Evolutionary conservation across 2,113 vertebrate species (phyloP).

Genomic region (Crypturellus undulatus): DNA sequence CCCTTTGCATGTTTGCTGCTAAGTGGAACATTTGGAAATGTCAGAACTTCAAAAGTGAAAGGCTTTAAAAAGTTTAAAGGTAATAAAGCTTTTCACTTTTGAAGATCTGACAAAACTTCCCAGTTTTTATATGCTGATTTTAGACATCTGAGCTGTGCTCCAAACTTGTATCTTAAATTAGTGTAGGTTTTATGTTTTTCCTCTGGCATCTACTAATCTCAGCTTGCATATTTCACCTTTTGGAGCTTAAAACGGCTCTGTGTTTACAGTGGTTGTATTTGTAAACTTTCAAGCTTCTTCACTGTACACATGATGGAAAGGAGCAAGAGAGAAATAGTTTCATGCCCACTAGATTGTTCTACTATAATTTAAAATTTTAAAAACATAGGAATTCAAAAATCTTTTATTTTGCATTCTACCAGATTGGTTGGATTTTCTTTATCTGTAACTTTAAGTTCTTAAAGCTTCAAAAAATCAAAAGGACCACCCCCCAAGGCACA

Average conservation of each 20-base stretch:
- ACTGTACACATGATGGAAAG: neutral
- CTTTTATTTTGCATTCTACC: neutral
- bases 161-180: neutral
- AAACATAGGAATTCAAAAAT: neutral
- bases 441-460: neutral
- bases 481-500: neutral
- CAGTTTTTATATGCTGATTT: neutral
- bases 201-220: neutral
- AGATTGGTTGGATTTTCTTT: neutral
- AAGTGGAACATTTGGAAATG: neutral
- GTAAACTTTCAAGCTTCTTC: neutral
- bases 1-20: neutral
- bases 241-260: neutral
- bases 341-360: neutral
- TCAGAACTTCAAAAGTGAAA: neutral
- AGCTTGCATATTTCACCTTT: neutral
- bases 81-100: neutral
- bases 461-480: neutral
- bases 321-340: neutral
- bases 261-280: neutral
- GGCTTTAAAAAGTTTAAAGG: neutral
- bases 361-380: neutral
- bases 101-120: neutral
- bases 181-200: constrained; percentile 10
- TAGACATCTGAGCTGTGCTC: neutral